These are phyloP conservation scores for Phymatocera aterrima DNA, from an alignment of 2,888 invertebrate genomes.

Conservation along the genomic window DNA sequence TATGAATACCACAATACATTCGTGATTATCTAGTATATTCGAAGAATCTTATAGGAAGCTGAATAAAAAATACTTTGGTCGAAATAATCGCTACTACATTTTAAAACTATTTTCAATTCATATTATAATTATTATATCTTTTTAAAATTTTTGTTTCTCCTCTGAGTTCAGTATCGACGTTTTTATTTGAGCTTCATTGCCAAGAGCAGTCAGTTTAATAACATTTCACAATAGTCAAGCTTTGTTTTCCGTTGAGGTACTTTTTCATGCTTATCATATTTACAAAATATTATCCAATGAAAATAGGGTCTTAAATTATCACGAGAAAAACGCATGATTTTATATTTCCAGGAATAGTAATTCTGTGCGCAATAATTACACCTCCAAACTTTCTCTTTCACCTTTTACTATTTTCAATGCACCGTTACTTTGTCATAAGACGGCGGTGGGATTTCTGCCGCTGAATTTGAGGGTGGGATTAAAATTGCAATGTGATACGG, in stretches of 20 bases:
- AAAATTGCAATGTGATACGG: conserved; percentile 90
- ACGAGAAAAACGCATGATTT: not conserved
- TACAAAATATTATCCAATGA: not conserved
- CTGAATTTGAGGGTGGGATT: conserved; percentile 77
- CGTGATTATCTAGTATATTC: no score
- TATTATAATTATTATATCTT: not conserved
- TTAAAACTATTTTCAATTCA: not conserved
- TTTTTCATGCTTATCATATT: not conserved
- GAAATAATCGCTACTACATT: conserved; percentile 11
- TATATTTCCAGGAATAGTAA: not conserved
- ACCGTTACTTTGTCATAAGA: conserved; percentile 82
- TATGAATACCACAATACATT: no score
- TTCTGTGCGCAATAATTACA: no score
- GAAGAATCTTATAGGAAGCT: not conserved
- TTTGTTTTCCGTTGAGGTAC: not conserved
- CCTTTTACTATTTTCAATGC: no score
- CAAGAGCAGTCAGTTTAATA: no score
- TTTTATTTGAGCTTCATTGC: no score
- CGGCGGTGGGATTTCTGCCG: conserved; percentile 82
- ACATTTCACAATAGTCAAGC: conserved; percentile 9
- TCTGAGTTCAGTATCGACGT: no score
- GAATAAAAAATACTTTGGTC: not conserved
- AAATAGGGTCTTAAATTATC: not conserved
- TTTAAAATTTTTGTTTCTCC: no score
- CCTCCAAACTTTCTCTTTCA: conserved; percentile 47